Evolutionary conservation across 1,140 invertebrate species (phyloP).

Genomic region (Lepidurus apus): DNA sequence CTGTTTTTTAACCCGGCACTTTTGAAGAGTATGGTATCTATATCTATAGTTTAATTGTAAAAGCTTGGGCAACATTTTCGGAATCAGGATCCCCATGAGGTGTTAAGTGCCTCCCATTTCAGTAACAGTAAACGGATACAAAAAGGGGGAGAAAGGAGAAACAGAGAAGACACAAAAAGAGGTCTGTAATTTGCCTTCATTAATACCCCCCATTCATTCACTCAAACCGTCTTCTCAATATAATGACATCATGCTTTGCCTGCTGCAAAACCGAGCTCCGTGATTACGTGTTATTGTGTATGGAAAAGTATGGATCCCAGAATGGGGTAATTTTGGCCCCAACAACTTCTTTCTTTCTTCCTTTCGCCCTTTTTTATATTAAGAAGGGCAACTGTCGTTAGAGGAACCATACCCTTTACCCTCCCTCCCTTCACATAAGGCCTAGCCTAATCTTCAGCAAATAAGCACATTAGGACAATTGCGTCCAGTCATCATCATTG

Average conservation of each 20-base stretch:
- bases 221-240: conserved; percentile 1
- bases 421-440: neutral
- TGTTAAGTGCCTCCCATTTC: conserved; percentile 3
- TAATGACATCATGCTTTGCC: conserved; percentile 13
- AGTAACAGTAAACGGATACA: neutral
- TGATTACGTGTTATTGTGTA: neutral
- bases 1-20: too few relatives aligned
- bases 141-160: neutral
- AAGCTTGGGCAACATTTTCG: neutral
- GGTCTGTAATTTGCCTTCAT: conserved; percentile 21
- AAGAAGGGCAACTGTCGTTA: neutral
- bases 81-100: conserved; percentile 1
- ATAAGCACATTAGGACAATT: conserved; percentile 11
- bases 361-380: neutral
- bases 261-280: neutral
- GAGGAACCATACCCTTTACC: neutral
- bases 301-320: neutral
- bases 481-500: conserved; percentile 5
- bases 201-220: conserved; percentile 19
- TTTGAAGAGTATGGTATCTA: too few relatives aligned
- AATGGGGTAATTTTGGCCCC: too few relatives aligned
- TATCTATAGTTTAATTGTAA: neutral
- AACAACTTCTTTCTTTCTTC: neutral
- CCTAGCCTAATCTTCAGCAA: neutral
- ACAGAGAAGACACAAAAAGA: neutral